Evolutionary conservation across 2,888 invertebrate genomes (phyloP).

Genomic region (Ophioninae sp.): DNA sequence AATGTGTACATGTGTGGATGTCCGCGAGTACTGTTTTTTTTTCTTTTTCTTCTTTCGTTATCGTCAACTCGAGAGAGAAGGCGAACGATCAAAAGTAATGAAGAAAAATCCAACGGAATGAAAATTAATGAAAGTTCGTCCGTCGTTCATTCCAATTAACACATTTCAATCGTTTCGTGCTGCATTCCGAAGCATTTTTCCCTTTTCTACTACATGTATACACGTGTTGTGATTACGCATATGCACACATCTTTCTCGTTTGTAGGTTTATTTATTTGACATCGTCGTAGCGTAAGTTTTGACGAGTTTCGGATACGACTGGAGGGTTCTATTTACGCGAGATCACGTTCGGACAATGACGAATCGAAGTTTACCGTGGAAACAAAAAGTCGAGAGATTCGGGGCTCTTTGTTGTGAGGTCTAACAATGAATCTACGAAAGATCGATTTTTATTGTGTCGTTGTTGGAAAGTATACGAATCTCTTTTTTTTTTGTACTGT

Average conservation of each 20-base stretch:
- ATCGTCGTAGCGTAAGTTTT: neutral
- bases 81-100: neutral
- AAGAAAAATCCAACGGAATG: constrained; percentile 45
- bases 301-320: neutral
- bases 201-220: constrained; percentile 23
- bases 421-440: neutral
- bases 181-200: constrained; percentile 66
- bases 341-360: neutral
- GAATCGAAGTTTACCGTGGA: constrained; percentile 1
- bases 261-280: constrained; percentile 24
- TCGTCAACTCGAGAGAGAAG: constrained; percentile 11
- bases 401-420: neutral
- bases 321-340: neutral
- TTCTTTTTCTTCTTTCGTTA: constrained; percentile 18
- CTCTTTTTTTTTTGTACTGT: neutral
- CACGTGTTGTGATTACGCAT: constrained; percentile 67
- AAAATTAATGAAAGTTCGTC: constrained; percentile 63
- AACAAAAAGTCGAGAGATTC: constrained; percentile 3
- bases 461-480: neutral
- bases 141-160: constrained; percentile 64
- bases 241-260: constrained; percentile 64
- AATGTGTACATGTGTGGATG: constrained; percentile 8
- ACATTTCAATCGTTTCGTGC: constrained; percentile 54
- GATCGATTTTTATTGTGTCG: neutral
- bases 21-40: neutral